Percentiles rank a stretch among this genome's conserved stretches.
Conservation (phyloP, 1,140 invertebrate species). For the Metopolophium dirhodum region DNA sequence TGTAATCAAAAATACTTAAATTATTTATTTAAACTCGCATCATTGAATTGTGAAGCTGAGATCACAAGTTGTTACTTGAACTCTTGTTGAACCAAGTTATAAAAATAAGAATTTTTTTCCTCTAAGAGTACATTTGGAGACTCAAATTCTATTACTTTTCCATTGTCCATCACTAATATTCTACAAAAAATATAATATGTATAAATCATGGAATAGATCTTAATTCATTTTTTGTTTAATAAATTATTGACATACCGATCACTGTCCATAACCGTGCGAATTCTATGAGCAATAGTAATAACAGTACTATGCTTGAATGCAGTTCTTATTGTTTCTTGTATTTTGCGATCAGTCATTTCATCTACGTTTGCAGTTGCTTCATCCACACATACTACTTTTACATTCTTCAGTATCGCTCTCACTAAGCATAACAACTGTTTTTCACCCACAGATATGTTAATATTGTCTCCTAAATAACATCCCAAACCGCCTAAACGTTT, state of each 20-base stretch:
- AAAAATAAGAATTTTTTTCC: slow-evolving; percentile 75
- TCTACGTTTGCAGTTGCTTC: slow-evolving; percentile 96
- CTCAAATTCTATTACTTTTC: slow-evolving; percentile 81
- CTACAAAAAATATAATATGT: slow-evolving; percentile 62
- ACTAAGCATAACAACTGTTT: slow-evolving; percentile 87
- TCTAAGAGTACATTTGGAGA: slow-evolving; percentile 74
- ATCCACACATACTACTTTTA: slow-evolving; percentile 89
- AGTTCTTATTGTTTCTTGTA: slow-evolving; percentile 82
- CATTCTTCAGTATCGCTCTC: slow-evolving; percentile 83
- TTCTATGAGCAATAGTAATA: slow-evolving; percentile 90
- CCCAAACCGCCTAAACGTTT: slow-evolving; percentile 75
- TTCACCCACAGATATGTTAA: slow-evolving; percentile 81
- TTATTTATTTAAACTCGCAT: neutral
- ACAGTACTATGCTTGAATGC: slow-evolving; percentile 87
- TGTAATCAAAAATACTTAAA: neutral
- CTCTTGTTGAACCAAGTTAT: slow-evolving; percentile 66
- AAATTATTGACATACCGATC: slow-evolving; percentile 68
- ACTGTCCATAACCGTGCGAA: slow-evolving; percentile 85
- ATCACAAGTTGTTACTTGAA: slow-evolving; percentile 42
- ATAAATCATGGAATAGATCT: neutral
- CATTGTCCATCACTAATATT: slow-evolving; percentile 82
- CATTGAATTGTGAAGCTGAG: neutral
- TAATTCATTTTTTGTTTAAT: neutral
- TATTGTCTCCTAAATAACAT: slow-evolving; percentile 71
- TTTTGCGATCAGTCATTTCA: slow-evolving; percentile 83